These are phyloP conservation scores for Chymomyza costata DNA, from an alignment of 1,140 invertebrate genomes.

Conservation along the genomic window DNA sequence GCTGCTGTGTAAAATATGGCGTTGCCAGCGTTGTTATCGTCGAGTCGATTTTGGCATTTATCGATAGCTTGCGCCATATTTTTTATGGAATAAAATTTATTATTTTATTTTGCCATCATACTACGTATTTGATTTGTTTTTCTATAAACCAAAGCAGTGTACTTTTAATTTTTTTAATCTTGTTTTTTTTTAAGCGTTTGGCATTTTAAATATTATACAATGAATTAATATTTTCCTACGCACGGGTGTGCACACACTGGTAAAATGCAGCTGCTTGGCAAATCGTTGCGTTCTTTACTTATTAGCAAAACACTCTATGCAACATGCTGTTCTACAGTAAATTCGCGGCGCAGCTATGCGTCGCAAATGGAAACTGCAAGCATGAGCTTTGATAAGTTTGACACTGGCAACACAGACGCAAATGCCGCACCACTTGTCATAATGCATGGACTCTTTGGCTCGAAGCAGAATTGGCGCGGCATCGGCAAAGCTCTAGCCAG, in stretches of 20 bases:
- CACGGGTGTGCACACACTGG: background rate
- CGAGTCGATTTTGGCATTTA: background rate
- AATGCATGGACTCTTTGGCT: conserved; percentile 90
- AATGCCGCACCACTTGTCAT: conserved; percentile 82
- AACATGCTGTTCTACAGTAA: background rate
- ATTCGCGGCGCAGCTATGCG: conserved; percentile 8
- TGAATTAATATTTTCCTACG: conserved; percentile 16
- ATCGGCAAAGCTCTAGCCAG: conserved; percentile 84
- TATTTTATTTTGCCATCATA: too few relatives aligned
- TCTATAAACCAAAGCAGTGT: too few relatives aligned
- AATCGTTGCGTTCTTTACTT: conserved; percentile 26
- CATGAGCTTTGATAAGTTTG: conserved; percentile 33
- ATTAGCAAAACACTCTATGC: background rate
- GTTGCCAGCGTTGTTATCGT: conserved; percentile 3
- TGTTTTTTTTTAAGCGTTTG: too few relatives aligned
- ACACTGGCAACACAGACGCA: conserved; percentile 12
- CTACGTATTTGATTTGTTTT: too few relatives aligned
- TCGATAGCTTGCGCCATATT: background rate
- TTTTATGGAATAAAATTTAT: too few relatives aligned
- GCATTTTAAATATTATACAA: background rate
- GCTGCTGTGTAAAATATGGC: conserved; percentile 32
- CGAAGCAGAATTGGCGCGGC: conserved; percentile 89
- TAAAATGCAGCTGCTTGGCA: conserved; percentile 26
- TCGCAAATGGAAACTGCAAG: conserved; percentile 16
- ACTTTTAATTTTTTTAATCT: too few relatives aligned